Percentiles rank a stretch among this genome's conserved stretches.
phyloP scores from a whole-genome alignment of 2,113 vertebrate genomes.

The Labeo catla region DNA sequence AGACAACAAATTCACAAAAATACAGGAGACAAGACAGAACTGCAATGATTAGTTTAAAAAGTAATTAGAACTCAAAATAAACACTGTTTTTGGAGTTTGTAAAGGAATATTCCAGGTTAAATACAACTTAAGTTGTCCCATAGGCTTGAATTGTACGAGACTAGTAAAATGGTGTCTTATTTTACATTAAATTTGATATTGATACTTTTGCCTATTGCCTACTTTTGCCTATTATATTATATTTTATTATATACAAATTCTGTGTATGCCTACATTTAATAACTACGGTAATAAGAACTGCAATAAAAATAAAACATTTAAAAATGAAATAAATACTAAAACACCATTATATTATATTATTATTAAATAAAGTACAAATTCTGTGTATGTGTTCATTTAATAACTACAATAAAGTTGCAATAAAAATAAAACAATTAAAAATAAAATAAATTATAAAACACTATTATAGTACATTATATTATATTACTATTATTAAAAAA shows the following conservation, averaged over 20 bases:
- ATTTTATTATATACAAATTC: too few relatives aligned
- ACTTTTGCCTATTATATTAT: too few relatives aligned
- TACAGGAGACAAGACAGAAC: neutral
- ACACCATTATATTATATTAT: neutral
- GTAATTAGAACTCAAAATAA: neutral
- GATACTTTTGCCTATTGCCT: too few relatives aligned
- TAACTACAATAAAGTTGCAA: too few relatives aligned
- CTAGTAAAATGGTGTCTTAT: too few relatives aligned
- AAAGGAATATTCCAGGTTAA: conserved; percentile 5
- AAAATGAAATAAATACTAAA: neutral
- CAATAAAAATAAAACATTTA: too few relatives aligned
- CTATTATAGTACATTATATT: neutral
- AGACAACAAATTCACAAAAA: neutral
- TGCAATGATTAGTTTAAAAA: neutral
- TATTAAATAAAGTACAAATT: neutral
- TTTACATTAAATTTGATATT: too few relatives aligned
- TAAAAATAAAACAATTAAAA: too few relatives aligned
- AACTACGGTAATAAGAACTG: too few relatives aligned
- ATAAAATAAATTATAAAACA: too few relatives aligned
- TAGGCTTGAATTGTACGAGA: too few relatives aligned
- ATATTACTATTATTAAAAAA: neutral
- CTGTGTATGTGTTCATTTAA: too few relatives aligned
- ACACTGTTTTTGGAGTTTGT: neutral
- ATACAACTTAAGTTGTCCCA: neutral
- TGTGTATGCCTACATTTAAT: neutral